Evolutionary conservation across 2,888 invertebrate genomes (phyloP), one percentile per base, ranked within the genome.

Genomic region (Drosophila koepferae): DNA sequence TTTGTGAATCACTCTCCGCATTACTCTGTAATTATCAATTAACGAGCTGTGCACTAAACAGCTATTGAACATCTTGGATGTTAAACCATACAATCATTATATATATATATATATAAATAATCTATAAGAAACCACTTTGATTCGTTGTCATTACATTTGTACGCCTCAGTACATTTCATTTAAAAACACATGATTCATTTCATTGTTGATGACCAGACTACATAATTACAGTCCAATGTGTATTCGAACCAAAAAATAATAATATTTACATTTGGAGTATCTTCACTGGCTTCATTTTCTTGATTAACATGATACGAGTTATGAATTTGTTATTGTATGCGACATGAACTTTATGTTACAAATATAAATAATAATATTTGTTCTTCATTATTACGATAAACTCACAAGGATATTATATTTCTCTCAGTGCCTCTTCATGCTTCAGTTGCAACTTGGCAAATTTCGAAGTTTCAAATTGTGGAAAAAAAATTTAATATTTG

Each of bases 371-470:
- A 51, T 16, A 62, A 9, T 34, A 18, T 60, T 43, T 23, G 36
- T 34, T 36, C 23, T 23, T 44, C 23, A 34, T 56, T 8, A 31
- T 34, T 38, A 44, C 20, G 20, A n/a, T 23, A 40, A 38, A 54
- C 54, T 54, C 54, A 40, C 34, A 51, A 51, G 34, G 51, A 38
- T 54, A 38, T 53, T 36, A 1, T 23, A 28, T 16, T n/a, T 9
- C 23, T 54, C 43, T 54, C 34, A 34, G 31, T 34, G 6, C 14
- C 51, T 40, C 14, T 59, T 28, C 9, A 18, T 53, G 18, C 18
- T 40, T 53, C 31, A 16, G 10, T 54, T 40, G 40, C 16, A 54
- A 20, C 31, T 23, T 54, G 36, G 16, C 38, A 38, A 34, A 36
- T 53, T 16, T 43, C 10, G 10, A 10, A 34, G 4, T 20, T 56